Percentiles rank a stretch among this genome's conserved stretches.
Conservation (phyloP, 2,113 vertebrate species). For the Ctenodactylus gundi region DNA sequence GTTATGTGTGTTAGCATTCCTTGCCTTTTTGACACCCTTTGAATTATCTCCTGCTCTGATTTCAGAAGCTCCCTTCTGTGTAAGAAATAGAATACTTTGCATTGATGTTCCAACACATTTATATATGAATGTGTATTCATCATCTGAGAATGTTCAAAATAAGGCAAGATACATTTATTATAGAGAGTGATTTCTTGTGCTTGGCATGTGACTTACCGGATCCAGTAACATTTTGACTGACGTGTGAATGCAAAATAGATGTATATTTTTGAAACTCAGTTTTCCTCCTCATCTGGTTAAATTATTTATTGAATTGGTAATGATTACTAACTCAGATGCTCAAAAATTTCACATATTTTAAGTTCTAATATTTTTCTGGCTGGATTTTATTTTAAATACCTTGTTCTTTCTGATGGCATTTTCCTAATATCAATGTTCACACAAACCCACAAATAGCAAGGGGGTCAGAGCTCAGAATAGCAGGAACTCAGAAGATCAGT, state of each 20-base stretch:
- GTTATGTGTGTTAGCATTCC: not conserved
- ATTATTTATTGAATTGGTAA: slow-evolving; percentile 71
- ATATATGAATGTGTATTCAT: not conserved
- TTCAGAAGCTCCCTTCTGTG: not conserved
- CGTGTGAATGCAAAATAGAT: slow-evolving; percentile 3
- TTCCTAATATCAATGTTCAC: slow-evolving; percentile 69
- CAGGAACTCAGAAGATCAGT: slow-evolving; percentile 70
- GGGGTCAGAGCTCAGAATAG: slow-evolving; percentile 56
- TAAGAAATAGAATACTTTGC: not conserved
- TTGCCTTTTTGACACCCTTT: not conserved
- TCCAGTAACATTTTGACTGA: slow-evolving; percentile 63
- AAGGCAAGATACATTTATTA: slow-evolving; percentile 35
- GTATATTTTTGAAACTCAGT: slow-evolving; percentile 49
- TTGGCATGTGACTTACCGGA: slow-evolving; percentile 58
- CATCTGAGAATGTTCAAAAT: slow-evolving; percentile 57
- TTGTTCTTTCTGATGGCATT: slow-evolving; percentile 68
- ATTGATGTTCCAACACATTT: not conserved
- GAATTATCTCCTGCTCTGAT: not conserved
- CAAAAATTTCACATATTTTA: slow-evolving; percentile 26
- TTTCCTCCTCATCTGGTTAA: slow-evolving; percentile 16
- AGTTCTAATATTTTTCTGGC: slow-evolving; percentile 5
- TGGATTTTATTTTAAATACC: slow-evolving; percentile 70
- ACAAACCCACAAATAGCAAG: slow-evolving; percentile 76
- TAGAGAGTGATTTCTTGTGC: slow-evolving; percentile 48
- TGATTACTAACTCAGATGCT: slow-evolving; percentile 52